Evolutionary conservation across 2,888 invertebrate genomes (phyloP), one percentile per base, ranked within the genome.

Genomic region (Diplazon laetatorius): DNA sequence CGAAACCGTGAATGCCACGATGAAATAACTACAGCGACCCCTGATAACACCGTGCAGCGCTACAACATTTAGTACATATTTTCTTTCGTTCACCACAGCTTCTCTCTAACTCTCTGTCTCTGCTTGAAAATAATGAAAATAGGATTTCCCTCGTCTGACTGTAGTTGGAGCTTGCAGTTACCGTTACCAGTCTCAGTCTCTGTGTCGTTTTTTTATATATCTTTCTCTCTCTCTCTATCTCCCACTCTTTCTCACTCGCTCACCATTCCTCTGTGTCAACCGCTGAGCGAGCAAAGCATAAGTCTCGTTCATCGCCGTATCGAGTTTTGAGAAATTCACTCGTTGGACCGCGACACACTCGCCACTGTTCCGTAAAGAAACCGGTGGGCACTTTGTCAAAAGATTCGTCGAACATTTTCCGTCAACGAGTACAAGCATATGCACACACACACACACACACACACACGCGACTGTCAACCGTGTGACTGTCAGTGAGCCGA

Each of bases 41-140:
- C 50, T 39, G 57, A 22, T 30, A 65, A 25, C 46, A 37, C n/a
- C 39, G n/a, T 25, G 35, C 6, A 44, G 35, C 35, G 63, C 16
- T n/a, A 22, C 42, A 30, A 39, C 74, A 52, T 60, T 62, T 60
- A 14, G 18, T 66, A 44, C 42, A 42, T 66, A 66, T 63, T 72
- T 72, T 63, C 55, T 55, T 30, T 48, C 35, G 39, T 44, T 18
- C 22, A 6, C 12, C 22, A 10, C 37, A 52, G 57, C 37, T 57
- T 12, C 22, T 4, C 22, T 9, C 25, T 22, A 1, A 14, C 30
- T n/a, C 46, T 30, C 30, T 50, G n/a, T n/a, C n/a, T n/a, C n/a
- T n/a, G n/a, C n/a, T n/a, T n/a, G 57, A 39, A 68, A 68, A 46
- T 63, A 57, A 59, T 65, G 9, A 50, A 73, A 66, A 73, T 59